Percentiles rank a stretch among this genome's conserved stretches.
These are phyloP conservation scores for Acomys russatus DNA, from an alignment of 2,797 vertebrate genomes.

Conservation along the genomic window DNA sequence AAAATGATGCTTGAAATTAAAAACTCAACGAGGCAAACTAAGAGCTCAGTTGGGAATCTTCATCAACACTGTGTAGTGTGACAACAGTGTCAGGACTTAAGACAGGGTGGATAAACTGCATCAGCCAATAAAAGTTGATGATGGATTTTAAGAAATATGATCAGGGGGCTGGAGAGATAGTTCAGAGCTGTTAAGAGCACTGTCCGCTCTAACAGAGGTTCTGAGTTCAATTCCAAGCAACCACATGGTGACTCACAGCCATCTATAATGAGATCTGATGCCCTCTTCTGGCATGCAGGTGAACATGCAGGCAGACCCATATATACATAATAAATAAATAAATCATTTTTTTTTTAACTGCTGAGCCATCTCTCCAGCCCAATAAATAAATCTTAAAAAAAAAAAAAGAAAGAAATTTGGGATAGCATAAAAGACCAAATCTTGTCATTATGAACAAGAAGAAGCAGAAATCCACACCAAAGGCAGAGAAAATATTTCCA, in stretches of 20 bases:
- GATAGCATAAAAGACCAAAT: background rate
- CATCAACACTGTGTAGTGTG: background rate
- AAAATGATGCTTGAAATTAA: background rate
- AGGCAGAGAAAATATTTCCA: background rate
- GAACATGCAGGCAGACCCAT: too few species aligned
- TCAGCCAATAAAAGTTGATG: background rate
- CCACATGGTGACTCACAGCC: too few species aligned
- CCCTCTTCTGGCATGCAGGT: too few species aligned
- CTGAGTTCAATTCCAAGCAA: too few species aligned
- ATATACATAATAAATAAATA: too few species aligned
- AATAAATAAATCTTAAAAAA: too few species aligned
- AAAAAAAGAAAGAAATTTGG: background rate
- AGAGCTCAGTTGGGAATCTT: background rate
- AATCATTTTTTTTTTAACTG: too few species aligned
- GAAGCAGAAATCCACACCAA: background rate
- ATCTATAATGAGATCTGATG: too few species aligned
- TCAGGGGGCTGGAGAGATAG: too few species aligned
- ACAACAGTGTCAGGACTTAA: background rate
- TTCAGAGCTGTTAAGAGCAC: too few species aligned
- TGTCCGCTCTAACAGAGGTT: too few species aligned
- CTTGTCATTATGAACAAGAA: background rate
- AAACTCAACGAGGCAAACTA: background rate
- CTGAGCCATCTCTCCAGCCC: too few species aligned
- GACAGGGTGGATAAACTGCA: background rate
- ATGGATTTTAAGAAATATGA: background rate